phyloP scores from a whole-genome alignment of 2,113 vertebrate species.

The Platichthys stellatus region DNA sequence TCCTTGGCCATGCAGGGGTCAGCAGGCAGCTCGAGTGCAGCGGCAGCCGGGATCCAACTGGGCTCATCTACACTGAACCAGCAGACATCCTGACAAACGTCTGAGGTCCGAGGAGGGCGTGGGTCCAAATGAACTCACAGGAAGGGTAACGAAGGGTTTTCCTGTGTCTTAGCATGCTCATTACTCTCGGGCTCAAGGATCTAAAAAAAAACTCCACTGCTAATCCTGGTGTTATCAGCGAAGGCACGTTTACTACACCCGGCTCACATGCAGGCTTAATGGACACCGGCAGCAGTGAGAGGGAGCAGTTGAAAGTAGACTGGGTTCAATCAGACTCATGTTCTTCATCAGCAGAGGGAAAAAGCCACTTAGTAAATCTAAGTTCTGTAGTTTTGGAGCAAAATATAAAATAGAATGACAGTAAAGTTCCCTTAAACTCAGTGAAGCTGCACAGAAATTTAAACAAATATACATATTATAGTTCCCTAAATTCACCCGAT shows the following conservation, averaged over 20 bases:
- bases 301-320: too few relatives aligned
- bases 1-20: constrained; percentile 65
- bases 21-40: not conserved
- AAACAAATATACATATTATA: too few relatives aligned
- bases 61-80: not conserved
- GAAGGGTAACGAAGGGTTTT: constrained; percentile 6
- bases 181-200: constrained; percentile 58
- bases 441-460: not conserved
- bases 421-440: too few relatives aligned
- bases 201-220: constrained; percentile 61
- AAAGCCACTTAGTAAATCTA: not conserved
- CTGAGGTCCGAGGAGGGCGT: constrained; percentile 45
- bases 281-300: not conserved
- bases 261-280: constrained; percentile 51
- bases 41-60: constrained; percentile 18
- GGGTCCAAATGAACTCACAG: not conserved
- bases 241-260: constrained; percentile 44
- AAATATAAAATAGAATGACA: too few relatives aligned
- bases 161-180: constrained; percentile 35
- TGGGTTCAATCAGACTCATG: too few relatives aligned
- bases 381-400: too few relatives aligned
- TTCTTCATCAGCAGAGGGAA: too few relatives aligned
- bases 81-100: not conserved
- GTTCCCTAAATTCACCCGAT: too few relatives aligned
- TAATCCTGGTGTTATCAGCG: constrained; percentile 65